These are phyloP conservation scores for Umimayanthus kanabou DNA, from an alignment of 92 coral and sea anemone species.

Conservation along the genomic window DNA sequence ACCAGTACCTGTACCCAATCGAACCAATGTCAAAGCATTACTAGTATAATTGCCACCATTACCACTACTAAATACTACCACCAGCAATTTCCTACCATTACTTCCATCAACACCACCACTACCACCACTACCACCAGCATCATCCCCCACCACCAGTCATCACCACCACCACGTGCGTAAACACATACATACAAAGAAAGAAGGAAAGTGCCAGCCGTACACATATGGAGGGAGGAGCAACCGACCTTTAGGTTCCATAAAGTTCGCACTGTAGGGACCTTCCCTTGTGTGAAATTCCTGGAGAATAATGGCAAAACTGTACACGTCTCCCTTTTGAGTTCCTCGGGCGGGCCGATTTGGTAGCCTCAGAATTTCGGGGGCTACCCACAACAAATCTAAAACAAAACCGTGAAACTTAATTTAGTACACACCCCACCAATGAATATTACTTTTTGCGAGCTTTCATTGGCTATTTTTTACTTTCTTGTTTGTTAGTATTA, in stretches of 20 bases:
- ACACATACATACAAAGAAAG: background rate
- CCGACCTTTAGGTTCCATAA: slow-evolving; percentile 92
- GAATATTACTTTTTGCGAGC: no score
- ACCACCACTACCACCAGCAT: background rate
- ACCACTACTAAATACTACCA: no score
- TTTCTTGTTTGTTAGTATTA: no score
- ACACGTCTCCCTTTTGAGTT: slow-evolving; percentile 92
- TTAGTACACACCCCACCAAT: background rate
- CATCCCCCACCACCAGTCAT: background rate
- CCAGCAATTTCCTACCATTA: background rate
- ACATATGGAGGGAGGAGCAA: background rate
- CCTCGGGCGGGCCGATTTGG: slow-evolving; percentile 66
- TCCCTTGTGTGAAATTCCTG: slow-evolving; percentile 94
- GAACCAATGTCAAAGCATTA: no score
- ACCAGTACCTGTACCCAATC: no score
- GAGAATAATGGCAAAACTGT: slow-evolving; percentile 91
- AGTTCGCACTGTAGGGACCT: slow-evolving; percentile 86
- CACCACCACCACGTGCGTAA: background rate
- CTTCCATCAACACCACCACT: background rate
- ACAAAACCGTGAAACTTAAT: background rate
- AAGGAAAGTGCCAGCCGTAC: background rate
- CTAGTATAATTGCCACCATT: no score
- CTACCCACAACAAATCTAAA: slow-evolving; percentile 86
- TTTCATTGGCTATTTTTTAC: no score
- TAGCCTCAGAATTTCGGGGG: slow-evolving; percentile 85